Base-by-base conservation (phyloP, 2,113 vertebrate species). In the Climacteris rufus region DNA sequence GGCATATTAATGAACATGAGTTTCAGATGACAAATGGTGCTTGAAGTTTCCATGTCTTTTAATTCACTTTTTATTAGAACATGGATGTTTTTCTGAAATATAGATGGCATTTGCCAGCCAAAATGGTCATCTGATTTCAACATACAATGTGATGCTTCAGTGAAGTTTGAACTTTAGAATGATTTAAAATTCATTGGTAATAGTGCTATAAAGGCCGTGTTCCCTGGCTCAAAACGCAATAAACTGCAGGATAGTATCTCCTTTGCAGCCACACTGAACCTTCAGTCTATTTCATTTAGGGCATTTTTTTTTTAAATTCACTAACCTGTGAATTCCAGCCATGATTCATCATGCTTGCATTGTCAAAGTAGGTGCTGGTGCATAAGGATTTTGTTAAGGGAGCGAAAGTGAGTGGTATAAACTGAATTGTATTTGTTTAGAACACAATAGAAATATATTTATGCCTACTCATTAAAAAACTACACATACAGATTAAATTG, bases 61-160 rank as follows among this genome's bases (percentile, higher is more conserved):
- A 98, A 98, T 98, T 98, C 94, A 95, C 97, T 98, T 98, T 98
- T 98, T 87, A 98, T 98, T 98, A 97, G 97, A 97, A 97, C 97
- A 98, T 95, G 97, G 91, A 96, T 95, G 96, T 97, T 97, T 97
- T 97, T 96, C 96, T 97, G 96, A 97, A 98, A 97, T 98, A 97
- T 96, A 98, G 97, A 96, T 98, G 98, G 66, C 97, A 98, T 98
- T 98, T 98, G 95, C 97, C 93, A 94, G 89, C 93, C 95, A 98
- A 97, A 98, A 97, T 47, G 96, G 95, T 95, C 95, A 96, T 98
- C 97, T 96, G 97, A 97, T 98, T 96, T 97, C 88, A 97, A 97
- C 95, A 96, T 97, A 93, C 19, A 50, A 95, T 92, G 93, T 87
- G 87, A 97, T 89, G 98, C 98, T 97, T 97, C 97, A 95, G 93